phyloP scores from a whole-genome alignment of 2,797 vertebrate genomes.

The Neostethus bicornis region DNA sequence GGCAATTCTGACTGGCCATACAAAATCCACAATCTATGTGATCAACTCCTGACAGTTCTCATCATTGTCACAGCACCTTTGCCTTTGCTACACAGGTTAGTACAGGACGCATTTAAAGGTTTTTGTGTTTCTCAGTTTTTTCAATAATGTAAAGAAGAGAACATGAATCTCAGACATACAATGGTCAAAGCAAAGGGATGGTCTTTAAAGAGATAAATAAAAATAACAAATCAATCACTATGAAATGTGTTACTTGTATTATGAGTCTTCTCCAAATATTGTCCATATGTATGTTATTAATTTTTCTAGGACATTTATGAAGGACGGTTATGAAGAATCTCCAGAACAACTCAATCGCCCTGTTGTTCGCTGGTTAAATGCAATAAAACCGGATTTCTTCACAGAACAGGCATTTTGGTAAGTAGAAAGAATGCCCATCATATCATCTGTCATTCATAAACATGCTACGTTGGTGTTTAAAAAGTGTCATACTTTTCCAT shows the following conservation, averaged over 20 bases:
- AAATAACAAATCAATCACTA: neutral
- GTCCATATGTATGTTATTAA: slow-evolving; percentile 10
- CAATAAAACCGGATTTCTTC: slow-evolving; percentile 81
- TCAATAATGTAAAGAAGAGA: slow-evolving; percentile 1
- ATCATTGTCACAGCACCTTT: slow-evolving; percentile 87
- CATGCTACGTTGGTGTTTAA: no score
- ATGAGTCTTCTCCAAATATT: neutral
- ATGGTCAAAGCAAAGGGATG: neutral
- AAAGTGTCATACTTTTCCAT: no score
- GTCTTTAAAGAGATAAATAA: no score
- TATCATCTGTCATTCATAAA: slow-evolving; percentile 37
- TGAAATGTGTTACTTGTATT: neutral
- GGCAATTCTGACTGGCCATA: slow-evolving; percentile 73
- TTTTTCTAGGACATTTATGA: slow-evolving; percentile 81
- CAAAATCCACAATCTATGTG: slow-evolving; percentile 89
- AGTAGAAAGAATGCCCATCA: slow-evolving; percentile 37
- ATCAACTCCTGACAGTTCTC: slow-evolving; percentile 85
- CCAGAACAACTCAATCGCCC: slow-evolving; percentile 49
- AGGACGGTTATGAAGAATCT: slow-evolving; percentile 51
- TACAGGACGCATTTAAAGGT: slow-evolving; percentile 6
- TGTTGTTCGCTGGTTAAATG: slow-evolving; percentile 83
- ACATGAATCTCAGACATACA: no score
- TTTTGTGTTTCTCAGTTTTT: slow-evolving; percentile 7
- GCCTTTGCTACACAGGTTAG: slow-evolving; percentile 82
- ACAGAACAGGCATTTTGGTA: slow-evolving; percentile 69